Percentiles rank a stretch among this genome's conserved stretches.
phyloP scores from a whole-genome alignment of 2,113 vertebrate genomes.

The Tupaia tana region DNA sequence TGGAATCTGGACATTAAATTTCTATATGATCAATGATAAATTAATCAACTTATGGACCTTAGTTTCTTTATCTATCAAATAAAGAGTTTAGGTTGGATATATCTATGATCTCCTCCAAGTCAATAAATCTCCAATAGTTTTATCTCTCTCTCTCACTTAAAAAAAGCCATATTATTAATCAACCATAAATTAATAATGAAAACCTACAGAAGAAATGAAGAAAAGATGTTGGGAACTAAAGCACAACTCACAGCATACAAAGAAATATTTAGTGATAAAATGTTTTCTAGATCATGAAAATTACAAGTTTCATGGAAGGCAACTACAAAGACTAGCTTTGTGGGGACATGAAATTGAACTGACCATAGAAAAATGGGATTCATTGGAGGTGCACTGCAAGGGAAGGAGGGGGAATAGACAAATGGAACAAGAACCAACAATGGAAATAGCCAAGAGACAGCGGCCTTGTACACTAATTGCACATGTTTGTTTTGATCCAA shows the following conservation, averaged over 20 bases:
- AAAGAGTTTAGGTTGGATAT: neutral
- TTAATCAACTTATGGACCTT: neutral
- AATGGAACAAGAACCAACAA: neutral
- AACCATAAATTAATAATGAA: constrained; percentile 15
- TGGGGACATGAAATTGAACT: neutral
- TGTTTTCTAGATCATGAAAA: neutral
- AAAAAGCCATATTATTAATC: neutral
- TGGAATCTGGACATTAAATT: neutral
- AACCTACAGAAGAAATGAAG: neutral
- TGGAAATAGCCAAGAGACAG: neutral
- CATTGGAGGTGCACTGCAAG: neutral
- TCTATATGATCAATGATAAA: neutral
- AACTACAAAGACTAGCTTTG: neutral
- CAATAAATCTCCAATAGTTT: neutral
- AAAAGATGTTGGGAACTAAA: neutral
- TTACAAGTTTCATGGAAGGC: neutral
- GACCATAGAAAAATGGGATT: neutral
- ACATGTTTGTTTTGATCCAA: neutral
- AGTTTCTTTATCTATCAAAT: neutral
- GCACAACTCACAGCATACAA: neutral
- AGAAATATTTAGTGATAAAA: neutral
- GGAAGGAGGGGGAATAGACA: neutral
- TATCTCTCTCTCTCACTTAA: neutral
- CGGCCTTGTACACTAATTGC: neutral
- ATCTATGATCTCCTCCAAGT: neutral